Conservation (phyloP, 2,113 vertebrate genomes). For the Maylandia zebra region DNA sequence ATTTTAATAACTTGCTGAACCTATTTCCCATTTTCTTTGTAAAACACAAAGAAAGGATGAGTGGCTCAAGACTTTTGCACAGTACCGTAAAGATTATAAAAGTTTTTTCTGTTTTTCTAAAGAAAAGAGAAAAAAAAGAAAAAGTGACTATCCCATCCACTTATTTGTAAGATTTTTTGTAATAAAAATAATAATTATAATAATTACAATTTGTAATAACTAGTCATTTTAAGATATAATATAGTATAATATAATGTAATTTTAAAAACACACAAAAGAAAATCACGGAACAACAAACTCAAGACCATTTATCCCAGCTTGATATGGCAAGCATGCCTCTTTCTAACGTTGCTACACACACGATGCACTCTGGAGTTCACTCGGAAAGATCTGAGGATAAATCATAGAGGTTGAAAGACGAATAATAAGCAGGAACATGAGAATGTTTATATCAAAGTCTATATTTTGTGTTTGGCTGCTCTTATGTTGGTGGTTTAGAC, state of each 20-base stretch:
- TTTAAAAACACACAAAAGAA: neutral
- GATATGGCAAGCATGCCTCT: neutral
- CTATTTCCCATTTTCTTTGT: neutral
- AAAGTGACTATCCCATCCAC: neutral
- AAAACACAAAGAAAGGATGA: neutral
- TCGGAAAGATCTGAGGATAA: neutral
- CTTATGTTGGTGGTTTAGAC: neutral
- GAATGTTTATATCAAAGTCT: accelerated
- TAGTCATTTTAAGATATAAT: neutral
- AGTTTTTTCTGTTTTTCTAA: neutral
- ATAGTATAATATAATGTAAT: accelerated
- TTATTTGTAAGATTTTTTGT: neutral
- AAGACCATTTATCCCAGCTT: neutral
- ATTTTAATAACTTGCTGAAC: neutral
- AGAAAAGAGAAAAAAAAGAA: neutral
- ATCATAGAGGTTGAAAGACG: neutral
- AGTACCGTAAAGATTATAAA: neutral
- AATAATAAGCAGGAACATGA: neutral
- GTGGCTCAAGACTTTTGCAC: neutral
- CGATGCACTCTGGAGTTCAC: neutral
- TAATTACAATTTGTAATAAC: neutral
- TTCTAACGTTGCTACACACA: accelerated
- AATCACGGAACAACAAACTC: neutral
- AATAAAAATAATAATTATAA: neutral
- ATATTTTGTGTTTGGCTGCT: neutral